Evolutionary conservation across 2,113 vertebrate genomes (phyloP).

Genomic region (Stigmatopora argus): DNA sequence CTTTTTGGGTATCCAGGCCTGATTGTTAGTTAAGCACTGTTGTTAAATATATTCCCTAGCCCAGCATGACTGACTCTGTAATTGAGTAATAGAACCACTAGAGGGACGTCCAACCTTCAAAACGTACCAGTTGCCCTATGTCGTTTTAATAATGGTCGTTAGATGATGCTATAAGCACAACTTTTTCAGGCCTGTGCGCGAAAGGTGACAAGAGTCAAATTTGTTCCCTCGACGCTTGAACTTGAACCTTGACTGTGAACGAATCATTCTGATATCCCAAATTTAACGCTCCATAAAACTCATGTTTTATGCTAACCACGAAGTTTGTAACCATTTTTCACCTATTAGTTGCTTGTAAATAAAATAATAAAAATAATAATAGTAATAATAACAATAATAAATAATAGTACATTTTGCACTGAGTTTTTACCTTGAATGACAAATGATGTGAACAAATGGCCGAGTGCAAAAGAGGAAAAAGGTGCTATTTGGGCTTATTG

Average conservation of each 20-base stretch:
- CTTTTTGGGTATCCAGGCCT: too few relatives aligned
- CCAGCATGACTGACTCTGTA: constrained; percentile 1
- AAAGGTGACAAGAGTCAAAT: constrained; percentile 18
- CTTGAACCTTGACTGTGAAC: constrained; percentile 65
- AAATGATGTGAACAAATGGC: constrained; percentile 22
- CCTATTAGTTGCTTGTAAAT: not conserved
- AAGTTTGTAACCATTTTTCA: not conserved
- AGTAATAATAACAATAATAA: not conserved
- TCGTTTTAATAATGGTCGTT: not conserved
- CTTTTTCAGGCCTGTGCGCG: not conserved
- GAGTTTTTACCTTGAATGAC: constrained; percentile 22
- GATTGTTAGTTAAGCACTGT: too few relatives aligned
- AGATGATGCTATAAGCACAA: constrained; percentile 28
- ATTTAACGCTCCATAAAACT: not conserved
- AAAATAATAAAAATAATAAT: not conserved
- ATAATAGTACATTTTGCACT: not conserved
- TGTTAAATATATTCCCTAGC: too few relatives aligned
- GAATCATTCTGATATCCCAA: not conserved
- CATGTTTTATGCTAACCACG: not conserved
- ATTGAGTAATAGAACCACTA: constrained; percentile 1
- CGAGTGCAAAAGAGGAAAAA: not conserved
- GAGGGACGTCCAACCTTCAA: constrained; percentile 10
- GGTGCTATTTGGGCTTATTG: constrained; percentile 45
- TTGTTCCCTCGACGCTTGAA: not conserved
- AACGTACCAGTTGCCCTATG: not conserved